Percentiles rank a stretch among this genome's conserved stretches.
Conservation (phyloP, 2,888 invertebrate genomes). For the Tetragonisca angustula region DNA sequence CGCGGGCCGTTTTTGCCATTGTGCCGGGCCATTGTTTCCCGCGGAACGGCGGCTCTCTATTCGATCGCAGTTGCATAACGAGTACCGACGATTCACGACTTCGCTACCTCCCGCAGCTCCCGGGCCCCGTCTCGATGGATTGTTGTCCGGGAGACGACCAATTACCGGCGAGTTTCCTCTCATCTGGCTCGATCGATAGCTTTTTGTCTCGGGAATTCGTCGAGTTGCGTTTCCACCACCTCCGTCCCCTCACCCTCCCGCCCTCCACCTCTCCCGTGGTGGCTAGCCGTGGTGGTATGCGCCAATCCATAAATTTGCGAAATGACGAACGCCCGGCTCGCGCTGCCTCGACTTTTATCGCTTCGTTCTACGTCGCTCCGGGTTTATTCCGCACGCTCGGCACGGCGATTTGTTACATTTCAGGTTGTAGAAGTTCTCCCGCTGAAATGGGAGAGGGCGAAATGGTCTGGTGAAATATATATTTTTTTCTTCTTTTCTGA, state of each 20-base stretch:
- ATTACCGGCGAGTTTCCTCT: slow-evolving; percentile 62
- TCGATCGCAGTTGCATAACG: slow-evolving; percentile 63
- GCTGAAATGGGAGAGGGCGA: no score
- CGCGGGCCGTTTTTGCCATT: slow-evolving; percentile 51
- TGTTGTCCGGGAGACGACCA: slow-evolving; percentile 64
- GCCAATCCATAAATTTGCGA: slow-evolving; percentile 44
- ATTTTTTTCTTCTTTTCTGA: not conserved
- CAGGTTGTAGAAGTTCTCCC: not conserved
- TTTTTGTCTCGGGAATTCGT: slow-evolving; percentile 63
- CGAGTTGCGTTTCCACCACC: slow-evolving; percentile 35
- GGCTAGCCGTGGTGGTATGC: slow-evolving; percentile 26
- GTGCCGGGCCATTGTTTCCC: slow-evolving; percentile 52
- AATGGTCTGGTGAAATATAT: not conserved
- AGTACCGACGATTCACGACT: slow-evolving; percentile 58
- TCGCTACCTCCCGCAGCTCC: not conserved
- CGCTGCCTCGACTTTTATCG: slow-evolving; percentile 10
- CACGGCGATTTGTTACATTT: not conserved
- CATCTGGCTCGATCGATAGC: slow-evolving; percentile 59
- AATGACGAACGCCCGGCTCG: slow-evolving; percentile 34
- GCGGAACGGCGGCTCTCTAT: slow-evolving; percentile 55
- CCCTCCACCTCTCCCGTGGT: not conserved
- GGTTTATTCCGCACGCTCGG: not conserved
- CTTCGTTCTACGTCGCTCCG: not conserved
- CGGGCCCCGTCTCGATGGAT: slow-evolving; percentile 56
- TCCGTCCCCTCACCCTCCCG: not conserved